A percentile compares a stretch with the other conserved stretches of the same genome.
Evolutionary conservation across 2,888 invertebrate genomes (phyloP).

Genomic region (Cactoblastis cactorum): DNA sequence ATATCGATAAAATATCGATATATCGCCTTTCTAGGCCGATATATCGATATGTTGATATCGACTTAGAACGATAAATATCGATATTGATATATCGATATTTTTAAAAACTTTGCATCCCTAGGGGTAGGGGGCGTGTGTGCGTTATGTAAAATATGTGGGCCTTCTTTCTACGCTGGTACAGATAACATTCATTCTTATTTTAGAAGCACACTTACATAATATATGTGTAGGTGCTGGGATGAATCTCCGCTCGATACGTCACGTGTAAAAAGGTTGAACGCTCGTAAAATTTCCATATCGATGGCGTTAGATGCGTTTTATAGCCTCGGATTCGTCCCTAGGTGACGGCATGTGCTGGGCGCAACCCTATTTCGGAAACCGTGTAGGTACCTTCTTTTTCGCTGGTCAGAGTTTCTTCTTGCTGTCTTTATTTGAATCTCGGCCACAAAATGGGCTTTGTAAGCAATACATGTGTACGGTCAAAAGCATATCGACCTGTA

Average conservation of each 20-base stretch:
- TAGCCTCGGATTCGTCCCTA: neutral
- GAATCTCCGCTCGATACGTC: slow-evolving; percentile 18
- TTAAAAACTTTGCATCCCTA: no score
- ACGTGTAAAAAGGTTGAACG: slow-evolving; percentile 21
- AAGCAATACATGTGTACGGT: no score
- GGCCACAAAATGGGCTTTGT: no score
- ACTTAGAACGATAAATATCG: no score
- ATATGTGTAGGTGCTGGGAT: slow-evolving; percentile 3
- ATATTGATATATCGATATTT: no score
- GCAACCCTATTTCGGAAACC: neutral
- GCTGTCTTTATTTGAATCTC: no score
- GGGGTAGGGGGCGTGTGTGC: no score
- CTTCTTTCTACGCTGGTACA: neutral
- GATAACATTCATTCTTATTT: slow-evolving; percentile 4
- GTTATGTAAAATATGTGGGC: neutral
- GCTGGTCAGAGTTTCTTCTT: neutral
- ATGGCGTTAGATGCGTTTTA: slow-evolving; percentile 17
- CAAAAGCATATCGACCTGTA: no score
- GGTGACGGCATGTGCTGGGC: neutral
- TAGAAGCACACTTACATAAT: slow-evolving; percentile 5
- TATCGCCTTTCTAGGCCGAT: no score
- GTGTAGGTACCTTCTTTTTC: neutral
- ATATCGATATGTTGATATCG: no score
- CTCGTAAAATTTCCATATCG: slow-evolving; percentile 26
- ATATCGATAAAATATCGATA: no score